Percentiles rank a stretch among this genome's conserved stretches.
phyloP scores from a whole-genome alignment of 2,113 vertebrate genomes.

The Shinisaurus crocodilurus region DNA sequence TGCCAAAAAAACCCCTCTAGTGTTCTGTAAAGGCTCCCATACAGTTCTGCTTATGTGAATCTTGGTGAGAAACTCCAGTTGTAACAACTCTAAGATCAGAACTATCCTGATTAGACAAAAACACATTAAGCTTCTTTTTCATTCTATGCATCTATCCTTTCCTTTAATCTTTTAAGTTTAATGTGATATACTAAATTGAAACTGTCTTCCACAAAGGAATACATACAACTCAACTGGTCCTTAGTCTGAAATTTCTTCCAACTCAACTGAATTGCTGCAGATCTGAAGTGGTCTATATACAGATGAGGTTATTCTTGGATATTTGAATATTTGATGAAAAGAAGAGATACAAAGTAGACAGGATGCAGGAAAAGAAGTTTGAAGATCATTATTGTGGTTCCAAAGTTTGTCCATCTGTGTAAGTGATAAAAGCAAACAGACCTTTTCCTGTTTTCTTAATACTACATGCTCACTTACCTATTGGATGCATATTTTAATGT shows the following conservation, averaged over 20 bases:
- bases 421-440: not conserved
- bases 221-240: not conserved
- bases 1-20: not conserved
- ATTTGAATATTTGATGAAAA: not conserved
- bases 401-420: not conserved
- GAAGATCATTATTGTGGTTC: not conserved
- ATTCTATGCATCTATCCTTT: not conserved
- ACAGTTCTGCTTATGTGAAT: not conserved
- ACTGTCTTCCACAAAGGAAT: not conserved
- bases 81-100: not conserved
- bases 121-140: not conserved
- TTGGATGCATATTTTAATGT: not conserved
- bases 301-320: not conserved
- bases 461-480: not conserved
- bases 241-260: not conserved
- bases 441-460: not conserved
- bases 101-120: not conserved
- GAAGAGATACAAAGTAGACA: fast-evolving
- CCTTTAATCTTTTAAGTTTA: not conserved
- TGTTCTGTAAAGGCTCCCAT: not conserved
- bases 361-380: not conserved
- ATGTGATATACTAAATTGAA: not conserved
- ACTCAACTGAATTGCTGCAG: not conserved
- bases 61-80: not conserved
- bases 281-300: not conserved